Evolutionary conservation across 2,888 invertebrate genomes (phyloP), one percentile per base, ranked within the genome.

Genomic region (Pseudococcus longispinus): DNA sequence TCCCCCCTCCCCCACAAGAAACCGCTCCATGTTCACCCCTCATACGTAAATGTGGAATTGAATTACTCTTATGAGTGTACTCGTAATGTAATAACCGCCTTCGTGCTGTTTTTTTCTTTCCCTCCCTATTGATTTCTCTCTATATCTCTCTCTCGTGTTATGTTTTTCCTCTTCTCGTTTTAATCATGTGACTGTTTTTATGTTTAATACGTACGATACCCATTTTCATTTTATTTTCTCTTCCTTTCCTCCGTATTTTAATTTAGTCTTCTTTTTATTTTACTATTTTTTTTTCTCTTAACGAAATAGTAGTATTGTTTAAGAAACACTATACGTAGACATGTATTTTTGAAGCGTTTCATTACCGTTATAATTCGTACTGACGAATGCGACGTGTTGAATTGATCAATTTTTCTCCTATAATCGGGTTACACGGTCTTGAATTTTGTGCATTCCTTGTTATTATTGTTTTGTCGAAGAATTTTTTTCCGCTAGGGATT

Each of bases 401-500:
- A 29, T 70, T 18, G 60, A 60, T 60, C 23, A 60, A 60, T 60
- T 60, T 60, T 23, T 23, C 20, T 23, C 60, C 60, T 70, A 29
- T 70, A 70, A 29, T 70, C 70, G 70, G 70, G 70, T 70, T 70
- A 70, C 70, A 70, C 70, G 70, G 70, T 70, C 29, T 70, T 70
- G 70, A 70, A 70, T 70, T 70, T 70, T 70, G 70, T 70, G 70
- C 70, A 70, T 70, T 70, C 70, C 70, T 70, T 70, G 70, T 70
- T 70, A 29, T 70, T 70, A 70, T 70, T 70, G 70, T 70, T 70
- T 70, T 70, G 70, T 70, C 29, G n/a, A 18, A 29, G 20, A 70
- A 26, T 23, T 29, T 70, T 29, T 32, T 70, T 70, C 18, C 29
- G 29, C 70, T 29, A 29, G 29, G 13, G 15, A 29, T 70, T 29